Evolutionary conservation across 23 tunicate species (phyloP).

Genomic region (Trididemnum miniatum): DNA sequence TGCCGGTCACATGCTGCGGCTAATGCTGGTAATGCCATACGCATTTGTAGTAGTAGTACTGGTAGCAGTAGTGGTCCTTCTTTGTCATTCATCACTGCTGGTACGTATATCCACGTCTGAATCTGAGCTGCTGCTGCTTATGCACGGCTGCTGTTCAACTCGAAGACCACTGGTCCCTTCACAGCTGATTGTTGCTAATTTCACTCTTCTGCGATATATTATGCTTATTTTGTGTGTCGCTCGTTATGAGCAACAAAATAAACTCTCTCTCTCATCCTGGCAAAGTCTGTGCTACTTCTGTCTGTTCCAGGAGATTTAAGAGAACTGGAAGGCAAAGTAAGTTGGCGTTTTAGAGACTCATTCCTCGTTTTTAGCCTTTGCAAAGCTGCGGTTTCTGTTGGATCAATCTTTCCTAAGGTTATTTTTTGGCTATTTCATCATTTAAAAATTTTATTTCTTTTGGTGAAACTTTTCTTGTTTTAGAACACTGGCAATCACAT

Average conservation of each 20-base stretch:
- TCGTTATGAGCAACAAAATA: too few relatives aligned
- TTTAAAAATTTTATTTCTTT: conserved; percentile 4
- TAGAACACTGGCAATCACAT: background rate
- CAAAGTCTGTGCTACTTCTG: background rate
- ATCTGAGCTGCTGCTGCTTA: background rate
- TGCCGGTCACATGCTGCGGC: conserved; percentile 11
- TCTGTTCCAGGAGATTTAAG: background rate
- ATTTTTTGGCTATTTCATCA: background rate
- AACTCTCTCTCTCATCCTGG: too few relatives aligned
- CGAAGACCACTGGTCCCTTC: too few relatives aligned
- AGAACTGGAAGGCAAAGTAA: background rate
- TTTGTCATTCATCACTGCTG: background rate
- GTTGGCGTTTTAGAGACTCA: background rate
- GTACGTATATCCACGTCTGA: background rate
- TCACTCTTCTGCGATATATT: too few relatives aligned
- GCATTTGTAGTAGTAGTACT: background rate
- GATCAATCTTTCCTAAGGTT: background rate
- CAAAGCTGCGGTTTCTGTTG: background rate
- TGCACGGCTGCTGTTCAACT: too few relatives aligned
- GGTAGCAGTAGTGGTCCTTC: background rate
- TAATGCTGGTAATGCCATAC: conserved; percentile 1
- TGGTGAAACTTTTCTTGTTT: background rate
- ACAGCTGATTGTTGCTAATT: too few relatives aligned
- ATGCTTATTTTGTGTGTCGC: too few relatives aligned
- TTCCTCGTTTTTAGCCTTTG: background rate